A percentile compares a stretch with the other conserved stretches of the same genome.
These are phyloP conservation scores for Calypte anna DNA, from an alignment of 2,113 vertebrate species.

Conservation along the genomic window DNA sequence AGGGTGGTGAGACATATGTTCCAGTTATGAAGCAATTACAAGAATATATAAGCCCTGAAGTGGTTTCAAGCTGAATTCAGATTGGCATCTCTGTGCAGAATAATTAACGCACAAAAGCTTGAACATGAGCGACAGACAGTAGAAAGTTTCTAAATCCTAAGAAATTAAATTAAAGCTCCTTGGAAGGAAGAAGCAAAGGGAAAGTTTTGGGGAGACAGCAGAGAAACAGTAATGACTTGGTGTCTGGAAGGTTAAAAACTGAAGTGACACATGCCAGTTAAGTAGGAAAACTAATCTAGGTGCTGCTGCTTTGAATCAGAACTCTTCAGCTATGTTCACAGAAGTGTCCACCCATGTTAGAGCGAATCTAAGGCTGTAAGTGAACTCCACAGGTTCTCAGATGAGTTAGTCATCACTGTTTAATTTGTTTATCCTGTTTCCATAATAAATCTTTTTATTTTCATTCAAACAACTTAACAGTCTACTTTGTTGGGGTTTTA, in stretches of 20 bases:
- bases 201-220: background rate
- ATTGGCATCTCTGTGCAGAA: background rate
- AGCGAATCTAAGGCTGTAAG: background rate
- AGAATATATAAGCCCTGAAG: conserved; percentile 62
- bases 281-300: background rate
- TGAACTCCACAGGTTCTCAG: background rate
- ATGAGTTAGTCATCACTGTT: conserved; percentile 29
- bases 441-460: background rate
- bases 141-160: background rate
- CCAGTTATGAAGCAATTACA: conserved; percentile 56
- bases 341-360: background rate
- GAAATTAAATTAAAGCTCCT: background rate
- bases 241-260: background rate
- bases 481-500: background rate
- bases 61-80: conserved; percentile 37
- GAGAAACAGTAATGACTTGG: background rate
- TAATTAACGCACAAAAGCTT: background rate
- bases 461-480: background rate
- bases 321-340: background rate
- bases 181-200: background rate
- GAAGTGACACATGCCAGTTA: background rate
- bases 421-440: conserved; percentile 45
- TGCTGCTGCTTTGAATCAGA: background rate
- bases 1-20: conserved; percentile 58
- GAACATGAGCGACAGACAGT: background rate